Conservation (phyloP, 2,113 vertebrate genomes). For the Muntiacus muntjak region DNA sequence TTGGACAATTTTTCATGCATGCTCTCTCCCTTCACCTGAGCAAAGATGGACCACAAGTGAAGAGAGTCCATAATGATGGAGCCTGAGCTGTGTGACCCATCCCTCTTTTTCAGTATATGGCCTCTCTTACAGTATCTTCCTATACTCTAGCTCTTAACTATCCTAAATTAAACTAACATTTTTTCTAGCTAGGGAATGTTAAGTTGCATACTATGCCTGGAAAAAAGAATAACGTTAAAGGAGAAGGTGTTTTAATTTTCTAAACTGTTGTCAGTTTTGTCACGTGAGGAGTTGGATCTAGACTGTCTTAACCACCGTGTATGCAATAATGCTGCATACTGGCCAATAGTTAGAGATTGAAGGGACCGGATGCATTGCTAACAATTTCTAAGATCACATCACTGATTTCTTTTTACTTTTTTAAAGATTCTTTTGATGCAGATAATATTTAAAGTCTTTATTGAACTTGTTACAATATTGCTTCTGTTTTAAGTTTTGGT, state of each 20-base stretch:
- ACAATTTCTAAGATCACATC: neutral
- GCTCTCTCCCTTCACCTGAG: neutral
- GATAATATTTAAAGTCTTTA: neutral
- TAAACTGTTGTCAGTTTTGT: neutral
- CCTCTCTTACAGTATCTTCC: neutral
- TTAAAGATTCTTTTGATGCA: neutral
- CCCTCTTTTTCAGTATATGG: neutral
- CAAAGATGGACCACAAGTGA: neutral
- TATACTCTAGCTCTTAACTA: neutral
- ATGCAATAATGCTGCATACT: neutral
- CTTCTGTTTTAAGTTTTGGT: neutral
- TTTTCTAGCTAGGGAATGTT: neutral
- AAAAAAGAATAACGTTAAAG: neutral
- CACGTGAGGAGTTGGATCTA: neutral
- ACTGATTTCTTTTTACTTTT: neutral
- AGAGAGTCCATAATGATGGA: neutral
- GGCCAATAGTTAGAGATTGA: neutral
- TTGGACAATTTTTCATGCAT: neutral
- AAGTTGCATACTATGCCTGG: neutral
- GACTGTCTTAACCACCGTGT: neutral
- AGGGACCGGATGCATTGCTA: neutral
- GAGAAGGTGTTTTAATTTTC: neutral
- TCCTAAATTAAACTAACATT: neutral
- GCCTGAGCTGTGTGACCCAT: neutral
- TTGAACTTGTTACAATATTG: neutral